Conservation (phyloP, 2,888 invertebrate genomes). For the Ophonus ardosiacus region DNA sequence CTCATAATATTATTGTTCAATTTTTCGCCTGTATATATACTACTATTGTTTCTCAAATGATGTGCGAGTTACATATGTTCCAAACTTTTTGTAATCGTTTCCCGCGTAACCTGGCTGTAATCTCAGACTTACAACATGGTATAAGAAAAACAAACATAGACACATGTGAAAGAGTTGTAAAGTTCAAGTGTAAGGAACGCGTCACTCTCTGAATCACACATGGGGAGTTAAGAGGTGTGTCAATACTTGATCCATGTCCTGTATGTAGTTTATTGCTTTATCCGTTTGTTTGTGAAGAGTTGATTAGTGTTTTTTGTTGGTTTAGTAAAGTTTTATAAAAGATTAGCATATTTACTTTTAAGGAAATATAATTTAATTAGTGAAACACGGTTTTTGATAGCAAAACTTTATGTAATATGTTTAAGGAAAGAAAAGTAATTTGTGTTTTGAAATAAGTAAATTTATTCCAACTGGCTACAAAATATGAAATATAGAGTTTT, state of each 20-base stretch:
- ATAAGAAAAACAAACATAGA: neutral
- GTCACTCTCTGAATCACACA: constrained; percentile 21
- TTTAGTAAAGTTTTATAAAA: too few relatives aligned
- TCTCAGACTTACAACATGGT: neutral
- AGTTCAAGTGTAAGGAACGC: constrained; percentile 33
- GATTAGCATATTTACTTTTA: too few relatives aligned
- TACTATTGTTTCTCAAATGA: neutral
- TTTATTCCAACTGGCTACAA: too few relatives aligned
- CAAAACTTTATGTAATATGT: too few relatives aligned
- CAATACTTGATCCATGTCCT: neutral
- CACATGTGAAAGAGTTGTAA: constrained; percentile 10
- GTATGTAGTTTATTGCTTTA: neutral
- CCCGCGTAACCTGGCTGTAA: neutral
- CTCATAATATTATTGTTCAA: neutral
- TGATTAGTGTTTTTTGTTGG: neutral
- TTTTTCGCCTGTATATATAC: neutral
- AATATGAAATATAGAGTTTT: neutral
- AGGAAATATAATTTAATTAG: too few relatives aligned
- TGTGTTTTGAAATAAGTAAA: too few relatives aligned
- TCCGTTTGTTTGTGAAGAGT: neutral
- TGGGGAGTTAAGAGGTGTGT: neutral
- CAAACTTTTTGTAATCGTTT: neutral
- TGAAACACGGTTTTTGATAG: too few relatives aligned
- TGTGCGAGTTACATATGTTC: neutral
- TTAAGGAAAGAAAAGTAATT: too few relatives aligned